phyloP scores from a whole-genome alignment of 2,888 invertebrate genomes.

The Tiliacea citrago region DNA sequence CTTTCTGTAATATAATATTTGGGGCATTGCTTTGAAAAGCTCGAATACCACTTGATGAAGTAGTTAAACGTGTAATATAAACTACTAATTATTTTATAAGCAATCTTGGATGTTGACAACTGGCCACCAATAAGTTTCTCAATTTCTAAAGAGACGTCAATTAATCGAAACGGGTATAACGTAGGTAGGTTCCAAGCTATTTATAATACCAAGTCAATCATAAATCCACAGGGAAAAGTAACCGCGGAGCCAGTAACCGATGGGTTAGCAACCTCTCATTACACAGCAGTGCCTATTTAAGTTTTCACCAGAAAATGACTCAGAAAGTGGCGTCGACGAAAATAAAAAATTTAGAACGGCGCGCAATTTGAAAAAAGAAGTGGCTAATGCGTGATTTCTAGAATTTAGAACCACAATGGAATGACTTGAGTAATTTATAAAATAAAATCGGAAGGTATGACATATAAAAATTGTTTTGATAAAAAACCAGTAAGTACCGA shows the following conservation, averaged over 20 bases:
- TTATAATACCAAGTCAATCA: slow-evolving; percentile 51
- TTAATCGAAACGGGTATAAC: slow-evolving; percentile 16
- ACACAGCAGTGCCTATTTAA: slow-evolving; percentile 47
- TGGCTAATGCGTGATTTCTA: slow-evolving; percentile 22
- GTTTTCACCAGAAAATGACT: slow-evolving; percentile 67
- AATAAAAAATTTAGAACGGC: slow-evolving; percentile 53
- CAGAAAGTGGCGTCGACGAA: slow-evolving; percentile 52
- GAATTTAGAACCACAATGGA: slow-evolving; percentile 12
- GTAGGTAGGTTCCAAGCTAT: slow-evolving; percentile 28
- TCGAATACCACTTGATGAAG: no score
- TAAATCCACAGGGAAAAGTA: slow-evolving; percentile 59
- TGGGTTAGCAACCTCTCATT: slow-evolving; percentile 56
- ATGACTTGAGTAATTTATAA: not conserved
- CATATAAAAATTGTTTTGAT: not conserved
- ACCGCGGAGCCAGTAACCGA: slow-evolving; percentile 32
- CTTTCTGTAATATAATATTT: no score
- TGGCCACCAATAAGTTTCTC: not conserved
- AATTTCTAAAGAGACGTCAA: slow-evolving; percentile 22
- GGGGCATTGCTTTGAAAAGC: no score
- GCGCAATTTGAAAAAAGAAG: slow-evolving; percentile 50
- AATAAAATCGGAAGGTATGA: not conserved
- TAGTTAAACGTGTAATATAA: no score
- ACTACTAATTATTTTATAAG: no score
- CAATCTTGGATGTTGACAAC: not conserved
- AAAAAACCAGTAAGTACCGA: not conserved